Evolutionary conservation across 2,888 invertebrate species (phyloP).

Genomic region (Tenthredo livida): DNA sequence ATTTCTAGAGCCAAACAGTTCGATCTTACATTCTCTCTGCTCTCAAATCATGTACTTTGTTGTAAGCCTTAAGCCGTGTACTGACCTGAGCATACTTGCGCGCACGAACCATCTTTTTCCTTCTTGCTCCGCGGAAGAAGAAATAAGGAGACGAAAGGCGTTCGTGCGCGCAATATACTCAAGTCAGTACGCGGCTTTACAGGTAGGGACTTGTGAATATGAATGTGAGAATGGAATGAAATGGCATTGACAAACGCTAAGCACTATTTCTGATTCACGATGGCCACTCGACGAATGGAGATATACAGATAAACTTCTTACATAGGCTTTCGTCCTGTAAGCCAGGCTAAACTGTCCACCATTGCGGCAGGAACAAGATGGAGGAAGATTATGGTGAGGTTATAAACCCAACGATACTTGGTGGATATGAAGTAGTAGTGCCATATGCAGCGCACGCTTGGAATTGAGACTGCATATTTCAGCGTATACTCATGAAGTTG

Average conservation of each 20-base stretch:
- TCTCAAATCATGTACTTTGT: background rate
- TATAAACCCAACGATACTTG: slow-evolving; percentile 79
- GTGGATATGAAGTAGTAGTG: slow-evolving; percentile 82
- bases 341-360: slow-evolving; percentile 79
- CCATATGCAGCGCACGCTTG: slow-evolving; percentile 83
- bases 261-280: background rate
- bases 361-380: slow-evolving; percentile 83
- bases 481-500: slow-evolving; percentile 83
- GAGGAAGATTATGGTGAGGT: slow-evolving; percentile 80
- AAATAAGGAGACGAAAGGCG: too few species aligned
- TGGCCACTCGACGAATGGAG: background rate
- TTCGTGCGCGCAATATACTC: too few species aligned
- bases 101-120: background rate
- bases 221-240: background rate
- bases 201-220: too few species aligned
- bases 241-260: background rate
- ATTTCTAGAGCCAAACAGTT: background rate
- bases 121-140: too few species aligned
- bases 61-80: background rate
- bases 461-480: slow-evolving; percentile 80
- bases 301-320: slow-evolving; percentile 73
- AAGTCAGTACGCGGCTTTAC: too few species aligned
- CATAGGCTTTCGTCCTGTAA: slow-evolving; percentile 83
- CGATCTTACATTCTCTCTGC: background rate
- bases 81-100: too few species aligned